Evolutionary conservation across 2,797 vertebrate genomes (phyloP).

Genomic region (Microctenopoma steveboyesi): DNA sequence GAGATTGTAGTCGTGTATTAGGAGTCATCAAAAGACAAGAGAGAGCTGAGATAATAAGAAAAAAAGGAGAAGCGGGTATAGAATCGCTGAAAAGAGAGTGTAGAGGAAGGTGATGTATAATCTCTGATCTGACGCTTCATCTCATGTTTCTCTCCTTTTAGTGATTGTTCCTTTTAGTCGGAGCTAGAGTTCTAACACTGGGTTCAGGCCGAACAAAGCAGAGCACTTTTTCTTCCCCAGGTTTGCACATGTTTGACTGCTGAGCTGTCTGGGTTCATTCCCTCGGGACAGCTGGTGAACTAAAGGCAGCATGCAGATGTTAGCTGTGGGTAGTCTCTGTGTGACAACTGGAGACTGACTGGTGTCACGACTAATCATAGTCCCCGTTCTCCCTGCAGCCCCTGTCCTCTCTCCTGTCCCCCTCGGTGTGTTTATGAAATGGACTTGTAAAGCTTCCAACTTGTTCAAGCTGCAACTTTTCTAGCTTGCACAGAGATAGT

Average conservation of each 20-base stretch:
- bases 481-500: neutral
- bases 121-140: neutral
- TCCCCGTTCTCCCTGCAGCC: neutral
- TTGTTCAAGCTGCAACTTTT: neutral
- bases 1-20: slow-evolving; percentile 31
- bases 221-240: slow-evolving; percentile 9
- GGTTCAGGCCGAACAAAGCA: slow-evolving; percentile 6
- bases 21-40: slow-evolving; percentile 27
- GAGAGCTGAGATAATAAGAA: slow-evolving; percentile 35
- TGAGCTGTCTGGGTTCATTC: neutral
- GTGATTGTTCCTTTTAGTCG: slow-evolving; percentile 8
- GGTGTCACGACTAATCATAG: slow-evolving; percentile 5
- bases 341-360: slow-evolving; percentile 1
- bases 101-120: slow-evolving; percentile 19
- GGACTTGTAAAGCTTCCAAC: too few species aligned
- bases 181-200: slow-evolving; percentile 12
- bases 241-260: slow-evolving; percentile 12
- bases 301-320: neutral
- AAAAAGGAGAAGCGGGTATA: slow-evolving; percentile 31
- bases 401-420: neutral
- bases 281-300: neutral
- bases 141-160: neutral
- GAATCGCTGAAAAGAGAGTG: slow-evolving; percentile 34
- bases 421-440: neutral
- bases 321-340: neutral